These are phyloP conservation scores for Bombus superbus DNA, from an alignment of 1,140 invertebrate species.

Conservation along the genomic window DNA sequence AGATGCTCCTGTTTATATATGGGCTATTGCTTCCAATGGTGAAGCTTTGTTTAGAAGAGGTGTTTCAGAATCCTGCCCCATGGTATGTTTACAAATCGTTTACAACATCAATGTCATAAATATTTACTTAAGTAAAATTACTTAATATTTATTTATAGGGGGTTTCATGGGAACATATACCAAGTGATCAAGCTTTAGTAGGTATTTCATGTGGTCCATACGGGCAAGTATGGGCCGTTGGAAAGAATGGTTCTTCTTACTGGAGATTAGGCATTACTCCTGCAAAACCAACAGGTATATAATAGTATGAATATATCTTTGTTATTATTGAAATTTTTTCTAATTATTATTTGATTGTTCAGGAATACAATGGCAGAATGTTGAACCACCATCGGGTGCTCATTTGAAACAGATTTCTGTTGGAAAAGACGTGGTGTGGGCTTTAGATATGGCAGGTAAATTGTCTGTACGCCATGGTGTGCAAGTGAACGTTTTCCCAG, in stretches of 20 bases:
- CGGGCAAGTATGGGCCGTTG: conserved; percentile 92
- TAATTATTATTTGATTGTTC: neutral
- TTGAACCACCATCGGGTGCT: conserved; percentile 86
- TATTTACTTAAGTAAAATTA: conserved; percentile 14
- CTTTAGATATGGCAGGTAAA: conserved; percentile 85
- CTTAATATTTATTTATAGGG: conserved; percentile 82
- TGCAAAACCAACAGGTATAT: conserved; percentile 85
- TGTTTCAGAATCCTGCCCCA: conserved; percentile 87
- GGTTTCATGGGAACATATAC: conserved; percentile 89
- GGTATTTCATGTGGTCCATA: conserved; percentile 88
- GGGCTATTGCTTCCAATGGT: conserved; percentile 92
- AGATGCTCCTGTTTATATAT: conserved; percentile 85
- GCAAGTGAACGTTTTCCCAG: conserved; percentile 86
- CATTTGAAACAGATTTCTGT: conserved; percentile 91
- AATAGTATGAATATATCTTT: neutral
- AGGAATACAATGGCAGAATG: conserved; percentile 85
- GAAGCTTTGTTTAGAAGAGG: conserved; percentile 91
- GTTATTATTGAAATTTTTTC: neutral
- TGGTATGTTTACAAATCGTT: conserved; percentile 81
- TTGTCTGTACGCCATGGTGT: conserved; percentile 88
- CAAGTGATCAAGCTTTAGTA: conserved; percentile 89
- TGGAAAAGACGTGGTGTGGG: conserved; percentile 88
- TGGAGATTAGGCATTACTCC: conserved; percentile 88
- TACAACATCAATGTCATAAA: neutral
- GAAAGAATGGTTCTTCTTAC: conserved; percentile 92